phyloP scores from a whole-genome alignment of 2,797 vertebrate species.

The Sylvia borin region DNA sequence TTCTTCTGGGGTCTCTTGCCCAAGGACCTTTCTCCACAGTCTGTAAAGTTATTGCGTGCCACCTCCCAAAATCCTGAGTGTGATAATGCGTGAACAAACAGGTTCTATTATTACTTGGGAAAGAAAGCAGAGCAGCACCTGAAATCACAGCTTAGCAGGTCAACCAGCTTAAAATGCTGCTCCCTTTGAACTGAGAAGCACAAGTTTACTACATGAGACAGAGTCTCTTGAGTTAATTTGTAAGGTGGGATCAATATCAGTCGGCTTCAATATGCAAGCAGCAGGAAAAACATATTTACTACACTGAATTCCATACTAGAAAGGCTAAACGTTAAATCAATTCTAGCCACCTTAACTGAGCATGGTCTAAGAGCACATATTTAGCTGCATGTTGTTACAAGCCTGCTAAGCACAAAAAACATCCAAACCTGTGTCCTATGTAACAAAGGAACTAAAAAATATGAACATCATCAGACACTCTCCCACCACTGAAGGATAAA shows the following conservation, averaged over 20 bases:
- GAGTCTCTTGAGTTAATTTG: not conserved
- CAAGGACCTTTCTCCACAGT: not conserved
- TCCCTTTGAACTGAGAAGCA: not conserved
- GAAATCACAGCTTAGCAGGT: not conserved
- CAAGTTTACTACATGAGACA: not conserved
- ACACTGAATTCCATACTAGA: not conserved
- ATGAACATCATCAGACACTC: not conserved
- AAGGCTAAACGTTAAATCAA: not conserved
- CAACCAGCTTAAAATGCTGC: not conserved
- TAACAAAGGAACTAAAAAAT: not conserved
- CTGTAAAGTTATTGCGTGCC: not conserved
- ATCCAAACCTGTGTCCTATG: not conserved
- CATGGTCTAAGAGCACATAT: not conserved
- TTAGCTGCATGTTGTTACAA: not conserved
- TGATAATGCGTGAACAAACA: fast-evolving
- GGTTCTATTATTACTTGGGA: not conserved
- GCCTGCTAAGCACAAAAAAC: not conserved
- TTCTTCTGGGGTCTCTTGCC: not conserved
- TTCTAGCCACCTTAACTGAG: not conserved
- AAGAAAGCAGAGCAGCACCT: not conserved
- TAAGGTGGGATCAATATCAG: not conserved
- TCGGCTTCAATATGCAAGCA: not conserved
- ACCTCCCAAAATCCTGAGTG: not conserved
- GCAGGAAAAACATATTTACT: not conserved
- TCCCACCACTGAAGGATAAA: not conserved